Conservation (phyloP, 1,140 invertebrate species). For the Drosophila auraria region DNA sequence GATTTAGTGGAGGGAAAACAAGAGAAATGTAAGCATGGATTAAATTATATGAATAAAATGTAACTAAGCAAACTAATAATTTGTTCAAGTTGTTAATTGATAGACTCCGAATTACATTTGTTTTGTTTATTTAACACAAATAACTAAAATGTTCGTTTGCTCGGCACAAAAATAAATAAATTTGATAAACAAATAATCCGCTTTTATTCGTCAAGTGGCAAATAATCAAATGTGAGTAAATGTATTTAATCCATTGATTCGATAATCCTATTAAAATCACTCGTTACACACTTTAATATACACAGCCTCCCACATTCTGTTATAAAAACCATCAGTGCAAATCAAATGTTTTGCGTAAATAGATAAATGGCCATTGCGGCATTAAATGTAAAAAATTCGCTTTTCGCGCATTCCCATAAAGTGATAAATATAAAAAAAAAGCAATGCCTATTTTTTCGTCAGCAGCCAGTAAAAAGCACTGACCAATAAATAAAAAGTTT, state of each 20-base stretch:
- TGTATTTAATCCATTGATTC: slow-evolving; percentile 11
- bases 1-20: neutral
- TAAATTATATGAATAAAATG: neutral
- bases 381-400: slow-evolving; percentile 23
- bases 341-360: slow-evolving; percentile 20
- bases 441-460: slow-evolving; percentile 43
- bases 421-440: slow-evolving; percentile 40
- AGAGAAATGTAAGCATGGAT: neutral
- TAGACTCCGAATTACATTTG: neutral
- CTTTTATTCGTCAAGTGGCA: neutral
- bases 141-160: neutral
- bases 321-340: slow-evolving; percentile 11
- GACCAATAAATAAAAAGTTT: slow-evolving; percentile 23
- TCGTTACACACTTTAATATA: slow-evolving; percentile 10
- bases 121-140: neutral
- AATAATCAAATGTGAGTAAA: slow-evolving; percentile 25
- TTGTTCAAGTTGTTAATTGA: neutral
- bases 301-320: neutral
- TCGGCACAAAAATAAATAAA: neutral
- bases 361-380: slow-evolving; percentile 23
- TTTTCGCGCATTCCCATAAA: slow-evolving; percentile 19
- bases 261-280: slow-evolving; percentile 29
- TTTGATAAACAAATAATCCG: neutral
- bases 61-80: neutral
- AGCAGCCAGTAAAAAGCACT: slow-evolving; percentile 9